phyloP scores from a whole-genome alignment of 2,113 vertebrate genomes.

The Pantherophis guttatus region DNA sequence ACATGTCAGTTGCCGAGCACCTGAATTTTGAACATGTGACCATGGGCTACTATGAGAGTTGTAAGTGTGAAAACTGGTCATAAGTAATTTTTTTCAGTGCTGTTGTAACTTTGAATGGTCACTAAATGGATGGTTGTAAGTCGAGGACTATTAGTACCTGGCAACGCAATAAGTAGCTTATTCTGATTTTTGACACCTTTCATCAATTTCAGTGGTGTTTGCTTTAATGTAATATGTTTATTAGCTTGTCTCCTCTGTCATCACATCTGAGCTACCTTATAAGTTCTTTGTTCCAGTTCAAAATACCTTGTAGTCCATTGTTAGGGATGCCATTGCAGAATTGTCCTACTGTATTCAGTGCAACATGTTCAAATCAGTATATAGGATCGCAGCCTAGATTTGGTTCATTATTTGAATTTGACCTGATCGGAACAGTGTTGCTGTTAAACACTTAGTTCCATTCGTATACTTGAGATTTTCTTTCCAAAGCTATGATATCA shows the following conservation, averaged over 20 bases:
- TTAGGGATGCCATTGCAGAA: not conserved
- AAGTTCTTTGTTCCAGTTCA: not conserved
- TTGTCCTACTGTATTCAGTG: too few relatives aligned
- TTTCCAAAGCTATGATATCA: not conserved
- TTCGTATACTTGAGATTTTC: not conserved
- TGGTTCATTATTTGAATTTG: not conserved
- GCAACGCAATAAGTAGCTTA: not conserved
- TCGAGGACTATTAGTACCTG: not conserved
- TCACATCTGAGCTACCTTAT: not conserved
- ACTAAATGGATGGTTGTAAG: too few relatives aligned
- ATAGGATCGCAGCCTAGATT: not conserved
- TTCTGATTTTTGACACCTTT: not conserved
- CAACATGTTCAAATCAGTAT: not conserved
- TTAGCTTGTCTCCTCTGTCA: not conserved
- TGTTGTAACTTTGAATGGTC: not conserved
- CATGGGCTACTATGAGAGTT: not conserved
- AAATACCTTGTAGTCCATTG: not conserved
- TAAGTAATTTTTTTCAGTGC: too few relatives aligned
- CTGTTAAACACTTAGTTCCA: not conserved
- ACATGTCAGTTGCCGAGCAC: not conserved
- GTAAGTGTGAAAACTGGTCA: too few relatives aligned
- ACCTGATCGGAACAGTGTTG: not conserved
- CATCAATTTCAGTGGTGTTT: not conserved
- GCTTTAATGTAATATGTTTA: not conserved
- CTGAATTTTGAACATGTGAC: not conserved